Base-by-base conservation (phyloP, 2,113 vertebrate species). In the Thamnaconus septentrionalis region DNA sequence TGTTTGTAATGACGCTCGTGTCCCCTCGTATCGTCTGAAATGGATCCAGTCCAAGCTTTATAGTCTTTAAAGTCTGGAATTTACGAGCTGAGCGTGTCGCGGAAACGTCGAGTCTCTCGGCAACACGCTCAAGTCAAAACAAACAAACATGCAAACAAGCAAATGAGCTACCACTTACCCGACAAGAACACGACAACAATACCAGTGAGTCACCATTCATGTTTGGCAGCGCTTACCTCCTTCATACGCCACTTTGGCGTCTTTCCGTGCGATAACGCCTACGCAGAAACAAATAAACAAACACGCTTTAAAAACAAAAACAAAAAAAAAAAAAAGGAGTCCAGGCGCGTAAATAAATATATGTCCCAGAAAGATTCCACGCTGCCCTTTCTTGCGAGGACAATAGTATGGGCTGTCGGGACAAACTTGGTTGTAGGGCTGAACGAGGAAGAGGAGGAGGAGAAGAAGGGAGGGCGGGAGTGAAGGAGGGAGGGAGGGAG, bases 191-290 rank as follows among this genome's bases (percentile, higher is more conserved):
- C 18, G 18, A 31, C 18, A 31, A 31, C 18, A 31, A 31, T 31
- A 31, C 18, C 18, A 31, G 18, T 31, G 18, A 31, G 18, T 31
- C 18, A 31, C 18, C 18, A 31, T 31, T 31, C 18, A 31, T 31
- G 18, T 31, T 31, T 31, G 18, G 18, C 18, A 50, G 56, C 54
- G 78, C 78, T 11, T 86, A 92, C 91, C 89, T 85, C 89, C 79
- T 79, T 80, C 82, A 67, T 88, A 83, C 85, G 91, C 90, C 90
- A 92, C 91, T 90, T 88, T 89, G 90, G 76, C 84, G 53, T 76
- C 80, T 74, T 83, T 86, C 51, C 76, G 70, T 52, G 5, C 75
- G 71, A 57, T 69, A 60, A 57, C 41, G 47, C 75, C 69, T 80
- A 62, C 63, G 10, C 64, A 43, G 2, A 3, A 6, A 66, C 18